Evolutionary conservation across 2,797 vertebrate species (phyloP), one percentile per base, ranked within the genome.

Genomic region (Pristis pectinata): DNA sequence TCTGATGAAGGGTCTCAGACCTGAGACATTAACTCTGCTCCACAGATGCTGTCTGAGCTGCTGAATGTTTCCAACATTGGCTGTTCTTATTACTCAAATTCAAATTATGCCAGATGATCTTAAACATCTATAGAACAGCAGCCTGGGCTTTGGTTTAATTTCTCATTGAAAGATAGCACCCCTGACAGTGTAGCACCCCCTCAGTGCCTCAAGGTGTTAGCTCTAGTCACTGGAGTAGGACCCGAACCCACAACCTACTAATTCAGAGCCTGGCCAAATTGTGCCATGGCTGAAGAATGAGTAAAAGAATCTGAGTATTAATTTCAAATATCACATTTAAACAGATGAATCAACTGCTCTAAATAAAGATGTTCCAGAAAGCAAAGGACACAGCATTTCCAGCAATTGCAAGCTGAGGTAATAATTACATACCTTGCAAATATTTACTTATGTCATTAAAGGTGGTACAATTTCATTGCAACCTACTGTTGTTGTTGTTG

Each of bases 321-420:
- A 89, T 89, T 64, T 89, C 85, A 89, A 89, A 37, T 89, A n/a
- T 89, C 85, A 37, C 34, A 37, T 89, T 89, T 37, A 89, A 89
- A 89, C 85, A 89, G 85, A 61, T 89, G n/a, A 59, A 61, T 37
- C 56, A 61, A 37, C 85, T 9, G 3, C 59, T 89, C 15, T 64
- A 19, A 89, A 89, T 64, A 37, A 37, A 37, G 85, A 61, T 89
- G 56, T 19, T 61, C 6, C 56, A 61, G 59, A n/a, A 85, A 37
- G 11, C 37, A 37, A 64, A 89, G 85, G 56, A 61, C 17, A 17
- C 56, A 64, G 56, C 15, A 37, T 49, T 9, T 34, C 85, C 34
- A 9, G 27, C 85, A 61, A 89, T 17, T 37, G 56, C 85, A 89
- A 61, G 34, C 85, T 61, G 59, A 64, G 85, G 85, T 89, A 89